Conservation (phyloP, 2,113 vertebrate species). For the Scolopax mira region DNA sequence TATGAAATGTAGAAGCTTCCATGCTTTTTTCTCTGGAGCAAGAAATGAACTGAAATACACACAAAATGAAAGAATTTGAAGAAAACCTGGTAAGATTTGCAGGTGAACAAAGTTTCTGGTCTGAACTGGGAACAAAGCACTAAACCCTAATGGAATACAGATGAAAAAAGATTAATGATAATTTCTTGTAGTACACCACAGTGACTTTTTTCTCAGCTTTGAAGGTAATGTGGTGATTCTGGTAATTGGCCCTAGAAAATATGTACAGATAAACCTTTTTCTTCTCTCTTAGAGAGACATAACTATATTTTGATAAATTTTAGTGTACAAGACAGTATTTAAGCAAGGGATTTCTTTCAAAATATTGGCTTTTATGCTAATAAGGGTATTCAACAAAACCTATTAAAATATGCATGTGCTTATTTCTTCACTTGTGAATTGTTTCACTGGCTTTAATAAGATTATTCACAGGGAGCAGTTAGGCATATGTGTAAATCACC, state of each 20-base stretch:
- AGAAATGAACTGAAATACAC: not conserved
- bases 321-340: not conserved
- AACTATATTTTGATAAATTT: not conserved
- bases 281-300: not conserved
- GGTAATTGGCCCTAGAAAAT: not conserved
- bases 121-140: not conserved
- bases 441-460: not conserved
- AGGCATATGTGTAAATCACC: not conserved
- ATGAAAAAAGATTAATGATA: not conserved
- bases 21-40: not conserved
- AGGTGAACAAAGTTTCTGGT: not conserved
- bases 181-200: not conserved
- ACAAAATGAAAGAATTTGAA: not conserved
- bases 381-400: not conserved
- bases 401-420: not conserved
- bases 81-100: not conserved
- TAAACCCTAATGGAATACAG: not conserved
- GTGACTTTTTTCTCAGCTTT: not conserved
- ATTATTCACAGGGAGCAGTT: not conserved
- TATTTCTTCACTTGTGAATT: not conserved
- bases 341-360: not conserved
- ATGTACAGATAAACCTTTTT: not conserved
- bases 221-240: not conserved
- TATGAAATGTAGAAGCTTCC: not conserved
- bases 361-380: not conserved